Percentiles rank a stretch among this genome's conserved stretches.
These are phyloP conservation scores for Hydrochoerus hydrochaeris DNA, from an alignment of 2,113 vertebrate genomes.

Conservation along the genomic window DNA sequence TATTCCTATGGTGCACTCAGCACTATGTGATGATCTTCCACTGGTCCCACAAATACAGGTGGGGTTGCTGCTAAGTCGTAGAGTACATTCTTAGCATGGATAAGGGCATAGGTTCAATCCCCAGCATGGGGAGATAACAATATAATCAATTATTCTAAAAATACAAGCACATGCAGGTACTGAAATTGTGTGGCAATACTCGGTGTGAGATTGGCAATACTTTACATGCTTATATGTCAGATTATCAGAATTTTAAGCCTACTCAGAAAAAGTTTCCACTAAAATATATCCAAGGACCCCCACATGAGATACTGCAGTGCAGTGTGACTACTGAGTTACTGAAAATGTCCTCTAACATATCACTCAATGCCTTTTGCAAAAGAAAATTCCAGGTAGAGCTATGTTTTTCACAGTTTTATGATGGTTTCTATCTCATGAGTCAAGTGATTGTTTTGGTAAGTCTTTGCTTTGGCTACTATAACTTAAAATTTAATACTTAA, in stretches of 20 bases:
- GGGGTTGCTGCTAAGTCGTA: neutral
- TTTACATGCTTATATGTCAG: neutral
- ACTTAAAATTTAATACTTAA: neutral
- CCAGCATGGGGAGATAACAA: neutral
- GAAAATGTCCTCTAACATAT: neutral
- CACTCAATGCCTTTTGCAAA: neutral
- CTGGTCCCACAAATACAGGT: neutral
- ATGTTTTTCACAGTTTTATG: neutral
- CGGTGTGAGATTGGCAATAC: neutral
- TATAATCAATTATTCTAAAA: neutral
- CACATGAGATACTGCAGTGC: neutral
- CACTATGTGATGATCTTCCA: neutral
- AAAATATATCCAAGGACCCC: neutral
- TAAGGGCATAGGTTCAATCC: neutral
- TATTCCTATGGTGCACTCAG: neutral
- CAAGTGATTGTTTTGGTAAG: neutral
- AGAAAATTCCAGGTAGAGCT: constrained; percentile 31
- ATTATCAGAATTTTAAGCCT: constrained; percentile 11
- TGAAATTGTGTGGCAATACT: neutral
- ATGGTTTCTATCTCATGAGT: neutral
- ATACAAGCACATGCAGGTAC: neutral
- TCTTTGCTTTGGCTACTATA: neutral
- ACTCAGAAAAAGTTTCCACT: constrained; percentile 32
- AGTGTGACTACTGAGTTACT: neutral
- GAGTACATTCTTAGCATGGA: neutral